Conservation (phyloP, 2,888 invertebrate species). For the Sphaerophoria taeniata region DNA sequence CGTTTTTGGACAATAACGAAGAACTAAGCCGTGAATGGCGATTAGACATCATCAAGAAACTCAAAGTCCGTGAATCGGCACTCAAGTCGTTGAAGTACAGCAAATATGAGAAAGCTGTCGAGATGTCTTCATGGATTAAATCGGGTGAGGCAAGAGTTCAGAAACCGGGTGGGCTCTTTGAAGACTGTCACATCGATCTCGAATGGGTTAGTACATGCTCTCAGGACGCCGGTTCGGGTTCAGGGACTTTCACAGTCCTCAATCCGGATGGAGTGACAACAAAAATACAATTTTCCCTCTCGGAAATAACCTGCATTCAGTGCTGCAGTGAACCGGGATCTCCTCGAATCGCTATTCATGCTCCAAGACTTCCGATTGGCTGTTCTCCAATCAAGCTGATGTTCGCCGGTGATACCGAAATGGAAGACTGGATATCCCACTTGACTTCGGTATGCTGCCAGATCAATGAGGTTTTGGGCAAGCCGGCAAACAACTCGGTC, state of each 20-base stretch:
- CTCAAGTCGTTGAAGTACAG: constrained; percentile 84
- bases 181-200: constrained; percentile 91
- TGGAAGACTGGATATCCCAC: constrained; percentile 95
- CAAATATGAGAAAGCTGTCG: constrained; percentile 90
- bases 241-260: constrained; percentile 89
- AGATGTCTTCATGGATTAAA: constrained; percentile 93
- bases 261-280: constrained; percentile 91
- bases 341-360: constrained; percentile 90
- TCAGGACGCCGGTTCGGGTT: constrained; percentile 87
- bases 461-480: constrained; percentile 88
- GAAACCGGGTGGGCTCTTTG: constrained; percentile 84
- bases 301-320: constrained; percentile 90
- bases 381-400: constrained; percentile 88
- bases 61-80: constrained; percentile 85
- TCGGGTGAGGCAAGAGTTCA: constrained; percentile 90
- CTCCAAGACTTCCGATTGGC: constrained; percentile 84
- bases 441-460: constrained; percentile 90
- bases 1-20: constrained; percentile 83
- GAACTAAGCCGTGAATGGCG: constrained; percentile 91
- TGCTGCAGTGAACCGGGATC: constrained; percentile 92
- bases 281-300: constrained; percentile 89
- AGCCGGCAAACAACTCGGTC: constrained; percentile 88
- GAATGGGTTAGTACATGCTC: constrained; percentile 89
- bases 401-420: constrained; percentile 91
- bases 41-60: constrained; percentile 87